These are phyloP conservation scores for Pteruthius melanotis DNA, from an alignment of 2,113 vertebrate genomes.

Conservation along the genomic window DNA sequence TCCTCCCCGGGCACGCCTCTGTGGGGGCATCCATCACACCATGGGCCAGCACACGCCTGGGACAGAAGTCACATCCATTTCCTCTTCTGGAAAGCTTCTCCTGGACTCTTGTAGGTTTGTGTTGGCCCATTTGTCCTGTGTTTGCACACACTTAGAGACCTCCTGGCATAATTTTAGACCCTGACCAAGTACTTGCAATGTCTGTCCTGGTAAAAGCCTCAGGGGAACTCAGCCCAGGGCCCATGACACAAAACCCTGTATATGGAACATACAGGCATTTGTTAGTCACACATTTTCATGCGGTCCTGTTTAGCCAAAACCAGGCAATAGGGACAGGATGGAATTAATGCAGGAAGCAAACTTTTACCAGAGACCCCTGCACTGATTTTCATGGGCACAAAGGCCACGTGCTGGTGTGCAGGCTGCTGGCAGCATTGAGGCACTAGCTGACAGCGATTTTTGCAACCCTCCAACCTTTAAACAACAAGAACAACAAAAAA, in stretches of 20 bases:
- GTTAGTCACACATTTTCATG: not conserved
- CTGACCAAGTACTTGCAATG: not conserved
- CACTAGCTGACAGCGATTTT: not conserved
- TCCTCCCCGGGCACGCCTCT: fast-evolving
- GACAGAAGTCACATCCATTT: not conserved
- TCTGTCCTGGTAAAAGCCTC: not conserved
- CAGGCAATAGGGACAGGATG: not conserved
- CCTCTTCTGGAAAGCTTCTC: no score
- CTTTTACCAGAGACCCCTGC: not conserved
- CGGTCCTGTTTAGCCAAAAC: not conserved
- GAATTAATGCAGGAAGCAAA: not conserved
- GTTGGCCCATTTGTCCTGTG: not conserved
- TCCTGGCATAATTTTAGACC: not conserved
- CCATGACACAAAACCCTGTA: not conserved
- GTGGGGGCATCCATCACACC: no score
- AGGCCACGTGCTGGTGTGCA: not conserved
- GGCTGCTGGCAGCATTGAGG: not conserved
- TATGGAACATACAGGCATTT: not conserved
- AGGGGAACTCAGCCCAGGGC: not conserved
- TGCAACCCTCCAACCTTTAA: not conserved
- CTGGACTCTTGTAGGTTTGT: not conserved
- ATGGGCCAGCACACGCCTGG: fast-evolving
- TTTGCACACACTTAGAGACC: not conserved
- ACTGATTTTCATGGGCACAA: not conserved
- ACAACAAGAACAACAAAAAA: not conserved